Conservation (phyloP, 2,888 invertebrate species). For the Eristalis arbustorum region DNA sequence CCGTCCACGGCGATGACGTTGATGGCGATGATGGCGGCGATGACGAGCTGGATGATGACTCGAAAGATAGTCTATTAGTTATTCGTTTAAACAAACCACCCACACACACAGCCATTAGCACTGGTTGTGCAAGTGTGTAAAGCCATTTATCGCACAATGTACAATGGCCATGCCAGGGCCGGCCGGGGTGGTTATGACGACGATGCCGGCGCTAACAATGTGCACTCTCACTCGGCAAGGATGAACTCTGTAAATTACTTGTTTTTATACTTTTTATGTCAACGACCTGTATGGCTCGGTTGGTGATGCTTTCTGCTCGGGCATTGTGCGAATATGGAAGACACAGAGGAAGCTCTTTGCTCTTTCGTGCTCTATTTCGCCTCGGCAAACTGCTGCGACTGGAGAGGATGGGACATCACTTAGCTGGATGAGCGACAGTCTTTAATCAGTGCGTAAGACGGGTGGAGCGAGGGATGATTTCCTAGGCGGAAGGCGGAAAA, state of each 20-base stretch:
- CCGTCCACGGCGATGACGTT: neutral
- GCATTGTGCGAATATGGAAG: neutral
- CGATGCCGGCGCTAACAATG: slow-evolving; percentile 25
- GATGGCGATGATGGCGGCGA: slow-evolving; percentile 12
- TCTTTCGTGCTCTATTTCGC: slow-evolving; percentile 5
- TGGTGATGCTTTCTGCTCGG: slow-evolving; percentile 9
- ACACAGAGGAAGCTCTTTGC: slow-evolving; percentile 4
- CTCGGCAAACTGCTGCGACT: neutral
- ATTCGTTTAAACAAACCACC: slow-evolving; percentile 53
- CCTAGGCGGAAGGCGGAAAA: neutral
- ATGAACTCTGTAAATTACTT: slow-evolving; percentile 18
- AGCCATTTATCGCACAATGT: slow-evolving; percentile 52
- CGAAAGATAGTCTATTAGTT: slow-evolving; percentile 58
- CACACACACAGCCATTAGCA: neutral
- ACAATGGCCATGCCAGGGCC: slow-evolving; percentile 19
- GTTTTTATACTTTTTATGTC: slow-evolving; percentile 40
- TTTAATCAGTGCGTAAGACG: neutral
- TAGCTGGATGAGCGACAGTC: neutral
- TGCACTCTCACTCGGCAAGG: slow-evolving; percentile 25
- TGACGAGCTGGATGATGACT: slow-evolving; percentile 29
- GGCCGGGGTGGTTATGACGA: slow-evolving; percentile 2
- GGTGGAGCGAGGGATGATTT: neutral
- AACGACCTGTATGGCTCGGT: slow-evolving; percentile 42
- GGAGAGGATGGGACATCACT: neutral
- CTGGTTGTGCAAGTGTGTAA: slow-evolving; percentile 24